Evolutionary conservation across 2,797 vertebrate genomes (phyloP).

Genomic region (Odontamblyopus rebecca): DNA sequence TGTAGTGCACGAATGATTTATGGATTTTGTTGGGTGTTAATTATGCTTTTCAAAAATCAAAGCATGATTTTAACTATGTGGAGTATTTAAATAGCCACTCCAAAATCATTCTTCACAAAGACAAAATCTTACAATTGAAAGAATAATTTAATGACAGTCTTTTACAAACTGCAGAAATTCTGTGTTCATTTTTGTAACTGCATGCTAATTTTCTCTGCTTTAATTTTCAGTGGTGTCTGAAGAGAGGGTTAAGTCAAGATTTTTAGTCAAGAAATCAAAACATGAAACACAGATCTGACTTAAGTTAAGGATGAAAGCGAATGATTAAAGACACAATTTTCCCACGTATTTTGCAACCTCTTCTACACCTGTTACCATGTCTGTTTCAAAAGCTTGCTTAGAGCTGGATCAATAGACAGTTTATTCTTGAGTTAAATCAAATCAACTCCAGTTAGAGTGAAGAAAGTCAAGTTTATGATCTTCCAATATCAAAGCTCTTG

Average conservation of each 20-base stretch:
- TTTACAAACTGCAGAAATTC: background rate
- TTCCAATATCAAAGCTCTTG: background rate
- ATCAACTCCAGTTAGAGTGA: background rate
- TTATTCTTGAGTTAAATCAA: slow-evolving; percentile 1
- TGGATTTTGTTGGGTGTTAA: slow-evolving; percentile 37
- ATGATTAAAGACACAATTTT: background rate
- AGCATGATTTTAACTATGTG: slow-evolving; percentile 29
- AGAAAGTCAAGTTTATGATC: background rate
- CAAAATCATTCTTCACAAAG: background rate
- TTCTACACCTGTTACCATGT: background rate
- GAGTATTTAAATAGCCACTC: slow-evolving; percentile 20
- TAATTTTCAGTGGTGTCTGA: background rate
- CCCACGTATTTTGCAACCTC: background rate
- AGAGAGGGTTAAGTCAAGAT: background rate
- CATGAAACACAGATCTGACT: background rate
- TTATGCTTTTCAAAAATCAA: slow-evolving; percentile 36
- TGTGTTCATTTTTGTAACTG: background rate
- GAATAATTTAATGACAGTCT: background rate
- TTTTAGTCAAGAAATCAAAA: background rate
- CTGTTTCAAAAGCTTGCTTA: background rate
- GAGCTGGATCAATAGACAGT: background rate
- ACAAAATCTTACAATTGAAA: background rate
- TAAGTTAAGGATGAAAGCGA: background rate
- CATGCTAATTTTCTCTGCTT: background rate
- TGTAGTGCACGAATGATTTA: slow-evolving; percentile 30